Evolutionary conservation across 2,113 vertebrate genomes (phyloP).

Genomic region (Anolis carolinensis): DNA sequence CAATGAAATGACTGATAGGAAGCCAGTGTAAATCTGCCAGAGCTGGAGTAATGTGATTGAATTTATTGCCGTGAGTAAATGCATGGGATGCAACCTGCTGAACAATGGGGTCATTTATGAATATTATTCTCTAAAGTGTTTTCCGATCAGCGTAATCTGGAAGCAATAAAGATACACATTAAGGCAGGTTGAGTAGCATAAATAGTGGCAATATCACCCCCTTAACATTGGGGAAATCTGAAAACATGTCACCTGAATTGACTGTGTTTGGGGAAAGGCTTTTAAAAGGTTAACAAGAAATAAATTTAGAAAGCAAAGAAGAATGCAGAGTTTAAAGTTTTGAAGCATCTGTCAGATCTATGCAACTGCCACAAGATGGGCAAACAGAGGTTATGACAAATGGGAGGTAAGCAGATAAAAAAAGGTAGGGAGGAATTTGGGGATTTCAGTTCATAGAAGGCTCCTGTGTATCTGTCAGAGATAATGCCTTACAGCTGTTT

Average conservation of each 20-base stretch:
- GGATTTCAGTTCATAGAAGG: conserved; percentile 35
- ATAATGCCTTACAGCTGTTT: conserved; percentile 23
- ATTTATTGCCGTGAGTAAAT: conserved; percentile 70
- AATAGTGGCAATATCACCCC: conserved; percentile 33
- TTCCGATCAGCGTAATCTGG: conserved; percentile 59
- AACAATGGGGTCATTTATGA: conserved; percentile 59
- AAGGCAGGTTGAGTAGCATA: conserved; percentile 2
- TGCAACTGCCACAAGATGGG: conserved; percentile 62
- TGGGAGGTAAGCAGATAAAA: neutral
- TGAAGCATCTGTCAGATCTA: conserved; percentile 49
- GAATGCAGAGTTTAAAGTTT: conserved; percentile 48
- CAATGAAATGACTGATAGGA: conserved; percentile 70
- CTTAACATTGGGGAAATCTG: conserved; percentile 38
- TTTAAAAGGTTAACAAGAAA: conserved; percentile 60
- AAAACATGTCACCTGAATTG: conserved; percentile 18
- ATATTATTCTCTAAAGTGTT: conserved; percentile 37
- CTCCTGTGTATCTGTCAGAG: conserved; percentile 14
- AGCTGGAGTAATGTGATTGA: conserved; percentile 65
- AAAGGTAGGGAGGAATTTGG: neutral
- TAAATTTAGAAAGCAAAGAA: conserved; percentile 48
- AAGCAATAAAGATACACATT: conserved; percentile 59
- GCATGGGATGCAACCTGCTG: conserved; percentile 39
- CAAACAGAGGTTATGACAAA: conserved; percentile 61
- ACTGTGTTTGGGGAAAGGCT: conserved; percentile 54
- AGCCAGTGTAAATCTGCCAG: conserved; percentile 71